Conservation (phyloP, 2,888 invertebrate species). For the Drosophila trichaetosa region DNA sequence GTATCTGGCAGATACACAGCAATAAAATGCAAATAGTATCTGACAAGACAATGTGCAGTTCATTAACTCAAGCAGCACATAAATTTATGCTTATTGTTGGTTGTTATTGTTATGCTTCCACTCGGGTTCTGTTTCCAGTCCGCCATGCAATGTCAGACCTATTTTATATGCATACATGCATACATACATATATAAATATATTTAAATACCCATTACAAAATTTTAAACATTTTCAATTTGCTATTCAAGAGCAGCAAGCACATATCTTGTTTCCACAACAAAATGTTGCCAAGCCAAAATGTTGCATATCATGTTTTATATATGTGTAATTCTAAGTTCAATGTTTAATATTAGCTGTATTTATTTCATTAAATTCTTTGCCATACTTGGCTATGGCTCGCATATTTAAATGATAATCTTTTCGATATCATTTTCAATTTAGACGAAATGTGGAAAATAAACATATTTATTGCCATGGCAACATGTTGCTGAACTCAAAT, state of each 20-base stretch:
- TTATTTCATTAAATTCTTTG: neutral
- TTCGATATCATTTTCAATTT: neutral
- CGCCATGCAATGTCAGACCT: constrained; percentile 24
- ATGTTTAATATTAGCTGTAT: neutral
- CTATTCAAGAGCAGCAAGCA: constrained; percentile 15
- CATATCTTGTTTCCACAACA: constrained; percentile 6
- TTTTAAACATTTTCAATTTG: constrained; percentile 1
- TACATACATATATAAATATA: neutral
- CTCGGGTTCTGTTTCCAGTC: constrained; percentile 17
- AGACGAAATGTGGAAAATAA: neutral
- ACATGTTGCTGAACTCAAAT: constrained; percentile 7
- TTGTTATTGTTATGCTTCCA: constrained; percentile 29
- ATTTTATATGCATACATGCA: constrained; percentile 4
- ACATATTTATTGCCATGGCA: constrained; percentile 11
- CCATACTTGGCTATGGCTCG: neutral
- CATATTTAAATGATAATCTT: neutral
- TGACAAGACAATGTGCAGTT: constrained; percentile 66
- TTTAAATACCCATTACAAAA: neutral
- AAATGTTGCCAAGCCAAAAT: constrained; percentile 14
- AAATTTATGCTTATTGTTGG: constrained; percentile 59
- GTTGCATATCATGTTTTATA: neutral
- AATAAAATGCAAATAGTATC: constrained; percentile 48
- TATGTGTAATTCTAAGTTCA: neutral
- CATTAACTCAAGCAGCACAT: constrained; percentile 59
- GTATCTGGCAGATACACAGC: constrained; percentile 14